Evolutionary conservation across 2,113 vertebrate species (phyloP), one percentile per base, ranked within the genome.

Genomic region (Neogobius melanostomus): DNA sequence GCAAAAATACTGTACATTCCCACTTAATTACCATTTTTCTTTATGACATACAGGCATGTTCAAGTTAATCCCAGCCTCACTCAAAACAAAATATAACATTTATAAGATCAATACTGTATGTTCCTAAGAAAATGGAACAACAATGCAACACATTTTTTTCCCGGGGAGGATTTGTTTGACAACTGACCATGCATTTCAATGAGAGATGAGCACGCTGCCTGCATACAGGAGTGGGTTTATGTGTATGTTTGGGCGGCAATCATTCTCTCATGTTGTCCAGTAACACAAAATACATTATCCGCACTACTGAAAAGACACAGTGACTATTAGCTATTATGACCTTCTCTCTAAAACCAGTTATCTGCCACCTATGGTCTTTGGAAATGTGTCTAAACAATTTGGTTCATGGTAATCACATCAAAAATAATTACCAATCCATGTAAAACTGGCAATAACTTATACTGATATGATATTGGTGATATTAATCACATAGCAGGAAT

Each of bases 201-300:
- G 52, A 54, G 48, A 16, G 64, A 67, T 5, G 0, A 66, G 71
- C 56, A 43, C 44, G 61, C 49, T 66, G 65, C 62, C 47, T 14
- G 50, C 60, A 54, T 75, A 70, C 68, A 63, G 43, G 49, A 56
- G 45, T 12, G 16, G 36, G 36, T 36, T 36, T 66, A 62, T 59
- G 52, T 64, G 49, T 54, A 61, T 44, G 62, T 69, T 14, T 51
- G 11, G 69, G 81, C 70, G 74, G 66, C 70, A 53, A 64, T 78
- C 48, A 53, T 66, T 78, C 48, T 36, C 28, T 36, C 28, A 36
- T 36, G 28, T 36, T 36, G 1, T 21, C 21, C 28, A 36, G 28
- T 36, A 36, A 36, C 28, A 36, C 28, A 36, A 36, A 36, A 21
- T 21, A 36, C 28, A 36, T 36, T 36, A 36, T 36, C 28, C 28